A percentile compares a stretch with the other conserved stretches of the same genome.
Conservation (phyloP, 2,113 vertebrate genomes). For the Pantherophis guttatus region DNA sequence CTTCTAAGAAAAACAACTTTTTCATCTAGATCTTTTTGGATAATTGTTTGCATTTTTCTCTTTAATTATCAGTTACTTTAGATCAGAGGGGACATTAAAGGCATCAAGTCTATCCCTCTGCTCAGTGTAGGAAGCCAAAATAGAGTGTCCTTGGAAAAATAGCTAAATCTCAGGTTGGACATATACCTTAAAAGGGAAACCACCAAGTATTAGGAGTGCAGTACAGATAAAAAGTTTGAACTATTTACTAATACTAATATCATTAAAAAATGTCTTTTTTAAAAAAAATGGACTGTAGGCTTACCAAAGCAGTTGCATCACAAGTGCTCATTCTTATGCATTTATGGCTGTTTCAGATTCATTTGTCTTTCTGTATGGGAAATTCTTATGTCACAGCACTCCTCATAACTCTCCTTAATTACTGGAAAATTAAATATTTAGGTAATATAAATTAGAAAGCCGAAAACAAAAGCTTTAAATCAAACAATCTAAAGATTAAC, state of each 20-base stretch:
- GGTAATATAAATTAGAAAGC: not conserved
- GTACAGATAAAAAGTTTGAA: not conserved
- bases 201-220: not conserved
- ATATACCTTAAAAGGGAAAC: not conserved
- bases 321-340: not conserved
- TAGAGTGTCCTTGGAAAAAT: not conserved
- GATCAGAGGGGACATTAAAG: not conserved
- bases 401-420: constrained; percentile 10
- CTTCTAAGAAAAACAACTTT: not conserved
- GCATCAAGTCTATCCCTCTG: not conserved
- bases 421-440: not conserved
- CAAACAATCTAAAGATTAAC: constrained; percentile 26
- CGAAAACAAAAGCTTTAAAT: constrained; percentile 29
- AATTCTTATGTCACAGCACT: constrained; percentile 1
- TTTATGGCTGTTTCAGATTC: constrained; percentile 19
- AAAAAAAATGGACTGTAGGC: not conserved
- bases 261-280: not conserved
- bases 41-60: not conserved
- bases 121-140: not conserved
- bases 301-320: not conserved
- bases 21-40: not conserved
- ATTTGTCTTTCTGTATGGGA: not conserved
- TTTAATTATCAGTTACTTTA: not conserved
- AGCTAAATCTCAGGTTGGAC: not conserved
- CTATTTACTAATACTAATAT: not conserved